phyloP scores from a whole-genome alignment of 2,797 vertebrate genomes.

The Cossypha dichroa region DNA sequence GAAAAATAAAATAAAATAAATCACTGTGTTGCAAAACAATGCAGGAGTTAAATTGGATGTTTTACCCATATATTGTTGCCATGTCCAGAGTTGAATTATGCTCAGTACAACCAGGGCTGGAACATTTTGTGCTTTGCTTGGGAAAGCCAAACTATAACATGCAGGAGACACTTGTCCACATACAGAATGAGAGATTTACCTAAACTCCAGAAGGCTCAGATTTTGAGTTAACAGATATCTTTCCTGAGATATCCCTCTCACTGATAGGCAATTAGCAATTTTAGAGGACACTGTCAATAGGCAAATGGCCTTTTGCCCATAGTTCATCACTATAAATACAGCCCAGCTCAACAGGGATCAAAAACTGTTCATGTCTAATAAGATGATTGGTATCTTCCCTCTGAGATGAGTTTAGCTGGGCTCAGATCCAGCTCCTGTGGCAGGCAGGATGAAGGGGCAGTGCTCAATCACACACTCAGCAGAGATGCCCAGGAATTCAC shows the following conservation, averaged over 20 bases:
- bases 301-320: neutral
- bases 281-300: conserved; percentile 28
- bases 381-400: neutral
- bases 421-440: neutral
- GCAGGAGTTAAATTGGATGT: neutral
- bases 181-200: neutral
- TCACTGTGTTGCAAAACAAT: neutral
- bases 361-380: neutral
- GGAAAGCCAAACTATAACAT: neutral
- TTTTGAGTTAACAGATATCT: neutral
- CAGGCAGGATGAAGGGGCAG: neutral
- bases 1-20: neutral
- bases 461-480: neutral
- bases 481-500: neutral
- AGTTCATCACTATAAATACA: neutral
- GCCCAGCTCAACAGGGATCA: neutral
- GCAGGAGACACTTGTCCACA: neutral
- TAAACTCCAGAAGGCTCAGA: neutral
- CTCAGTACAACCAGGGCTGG: neutral
- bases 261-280: neutral
- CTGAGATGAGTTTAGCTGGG: neutral
- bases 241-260: neutral
- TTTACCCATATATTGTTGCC: neutral
- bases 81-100: neutral
- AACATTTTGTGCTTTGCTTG: neutral